Evolutionary conservation across 1,140 invertebrate species (phyloP), one percentile per base, ranked within the genome.

Genomic region (Habropoda laboriosa): DNA sequence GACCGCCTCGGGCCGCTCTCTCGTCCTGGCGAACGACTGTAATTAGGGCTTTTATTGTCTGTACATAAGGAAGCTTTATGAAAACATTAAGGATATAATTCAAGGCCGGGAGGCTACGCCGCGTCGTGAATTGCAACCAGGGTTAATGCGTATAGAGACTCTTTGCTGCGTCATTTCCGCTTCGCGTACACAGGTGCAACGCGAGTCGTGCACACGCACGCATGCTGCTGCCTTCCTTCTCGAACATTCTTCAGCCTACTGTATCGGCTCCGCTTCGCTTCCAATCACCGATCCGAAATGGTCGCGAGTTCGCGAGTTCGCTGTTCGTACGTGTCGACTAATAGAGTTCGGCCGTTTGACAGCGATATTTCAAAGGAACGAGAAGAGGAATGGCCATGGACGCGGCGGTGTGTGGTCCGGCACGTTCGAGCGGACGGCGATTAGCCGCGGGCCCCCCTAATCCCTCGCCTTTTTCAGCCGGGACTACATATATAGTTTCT

Each of bases 31-130:
- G 75, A 87, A 83, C 81, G 66, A 81, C 86, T 74, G 81, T 87
- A 89, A 89, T 90, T 89, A 89, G 85, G 79, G 63, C 82, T 89
- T 89, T 90, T 90, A 89, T 88, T 87, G 86, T 89, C 86, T 86
- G 87, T 86, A 87, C 82, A 83, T 87, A 86, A 87, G 82, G 85
- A 87, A 86, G 88, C 80, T 88, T 89, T 88, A 90, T 90, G 87
- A 90, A 91, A 91, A 88, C 85, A 89, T 90, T 90, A 89, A 90
- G 85, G 86, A 86, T 83, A 86, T 88, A 87, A 88, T 88, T 88
- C 80, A 81, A 86, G 82, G 81, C 66, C 85, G 85, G 57, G 66
- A 76, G 82, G 71, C 82, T 32, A 55, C 76, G 49, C 57, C 38
- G 67, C 57, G 61, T 51, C 64, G 63, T 77, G 81, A 79, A 81